Evolutionary conservation across 2,888 invertebrate species (phyloP), one percentile per base, ranked within the genome.

Genomic region (Germaria angustata): DNA sequence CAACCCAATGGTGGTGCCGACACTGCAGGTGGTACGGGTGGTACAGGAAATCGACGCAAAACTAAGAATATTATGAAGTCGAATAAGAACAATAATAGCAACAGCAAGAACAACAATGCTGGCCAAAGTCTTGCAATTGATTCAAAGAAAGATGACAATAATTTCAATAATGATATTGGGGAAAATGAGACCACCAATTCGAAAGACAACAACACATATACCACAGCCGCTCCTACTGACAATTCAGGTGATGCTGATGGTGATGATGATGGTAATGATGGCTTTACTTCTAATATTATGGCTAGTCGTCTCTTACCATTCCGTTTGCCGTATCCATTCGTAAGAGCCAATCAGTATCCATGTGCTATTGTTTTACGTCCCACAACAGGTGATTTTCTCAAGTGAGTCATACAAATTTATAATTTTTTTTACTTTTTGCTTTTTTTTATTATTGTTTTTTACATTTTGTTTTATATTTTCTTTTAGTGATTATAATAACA

Each of bases 281-380:
- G 51, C 49, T 79, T 63, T 55, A 49, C 57, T 59, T 80, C 80
- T 57, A 72, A 61, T 53, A 72, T 73, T 9, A 80, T 77, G 72
- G 61, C 61, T 49, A 68, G 77, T 63, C 83, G 83, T 63, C 59
- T 96, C 76, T 92, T 96, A 87, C 96, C 96, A 77, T 96, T 96
- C 91, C 94, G 95, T 90, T 93, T 98, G 88, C 97, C 97, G 84
- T 96, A 95, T 92, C 98, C 98, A 55, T 97, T 97, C 90, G 93
- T 95, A 69, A 93, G 95, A 90, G 97, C 97, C 68, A 93, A 93
- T 69, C 95, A 96, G 88, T 94, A 95, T 92, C 95, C 95, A 36
- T 95, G 96, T 87, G 94, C 96, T 57, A 93, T 98, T 86, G 94
- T 97, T 51, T 94, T 98, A 89, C 96, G 96, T 90, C 97, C 98